Percentiles rank a stretch among this genome's conserved stretches.
Evolutionary conservation across 2,888 invertebrate species (phyloP).

Genomic region (Aporophyla lueneburgensis): DNA sequence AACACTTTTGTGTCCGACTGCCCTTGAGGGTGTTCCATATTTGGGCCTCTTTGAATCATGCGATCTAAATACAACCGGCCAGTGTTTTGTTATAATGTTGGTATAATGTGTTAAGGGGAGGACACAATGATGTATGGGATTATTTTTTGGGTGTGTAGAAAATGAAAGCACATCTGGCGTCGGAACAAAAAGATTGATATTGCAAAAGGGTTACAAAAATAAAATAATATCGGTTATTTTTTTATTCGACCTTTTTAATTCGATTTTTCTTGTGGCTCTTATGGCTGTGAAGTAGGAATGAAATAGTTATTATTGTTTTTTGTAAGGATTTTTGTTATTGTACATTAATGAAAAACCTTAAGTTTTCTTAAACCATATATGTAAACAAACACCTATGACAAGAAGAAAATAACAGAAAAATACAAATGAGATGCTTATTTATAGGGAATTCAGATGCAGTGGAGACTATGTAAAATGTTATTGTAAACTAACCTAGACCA

Average conservation of each 20-base stretch:
- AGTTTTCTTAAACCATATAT: too few species aligned
- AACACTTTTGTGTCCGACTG: conserved; percentile 52
- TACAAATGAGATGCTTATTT: too few species aligned
- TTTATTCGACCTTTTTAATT: not conserved
- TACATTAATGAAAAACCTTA: too few species aligned
- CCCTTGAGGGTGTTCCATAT: conserved; percentile 67
- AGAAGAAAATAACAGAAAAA: too few species aligned
- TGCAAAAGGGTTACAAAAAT: not conserved
- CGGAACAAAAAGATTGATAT: not conserved
- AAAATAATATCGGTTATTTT: too few species aligned
- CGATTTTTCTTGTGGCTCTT: not conserved
- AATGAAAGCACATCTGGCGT: conserved; percentile 16
- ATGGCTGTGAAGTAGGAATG: not conserved
- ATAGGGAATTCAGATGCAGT: too few species aligned
- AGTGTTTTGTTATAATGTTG: conserved; percentile 46
- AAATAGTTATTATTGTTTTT: too few species aligned
- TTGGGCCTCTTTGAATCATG: conserved; percentile 65
- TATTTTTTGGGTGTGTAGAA: not conserved
- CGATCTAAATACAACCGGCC: conserved; percentile 46
- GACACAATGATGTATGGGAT: conserved; percentile 26
- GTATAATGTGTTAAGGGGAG: conserved; percentile 32
- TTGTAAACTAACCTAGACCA: not conserved
- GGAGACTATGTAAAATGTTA: not conserved
- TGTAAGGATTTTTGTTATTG: too few species aligned
- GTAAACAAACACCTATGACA: too few species aligned